Evolutionary conservation across 2,888 invertebrate species (phyloP).

Genomic region (Mesoligia furuncula): DNA sequence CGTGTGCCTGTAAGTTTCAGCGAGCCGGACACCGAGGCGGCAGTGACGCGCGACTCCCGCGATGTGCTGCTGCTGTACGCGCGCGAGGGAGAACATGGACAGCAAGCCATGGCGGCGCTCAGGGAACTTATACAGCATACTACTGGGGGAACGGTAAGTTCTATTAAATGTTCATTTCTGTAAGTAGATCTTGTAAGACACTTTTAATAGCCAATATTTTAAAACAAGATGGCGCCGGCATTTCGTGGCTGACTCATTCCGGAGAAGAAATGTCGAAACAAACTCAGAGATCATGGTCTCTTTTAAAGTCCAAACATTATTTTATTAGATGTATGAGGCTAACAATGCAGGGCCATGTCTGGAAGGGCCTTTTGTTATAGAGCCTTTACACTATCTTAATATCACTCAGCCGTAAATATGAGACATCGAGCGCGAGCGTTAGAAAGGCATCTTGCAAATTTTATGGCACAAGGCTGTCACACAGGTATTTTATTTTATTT

Average conservation of each 20-base stretch:
- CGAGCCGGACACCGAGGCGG: neutral
- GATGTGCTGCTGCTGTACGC: conserved; percentile 85
- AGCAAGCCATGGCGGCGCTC: conserved; percentile 74
- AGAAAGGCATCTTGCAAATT: neutral
- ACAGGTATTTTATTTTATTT: too few relatives aligned
- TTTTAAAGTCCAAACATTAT: neutral
- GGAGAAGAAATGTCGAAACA: neutral
- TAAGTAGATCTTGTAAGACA: neutral
- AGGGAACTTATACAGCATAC: conserved; percentile 70
- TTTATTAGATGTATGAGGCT: neutral
- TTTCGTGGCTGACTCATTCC: neutral
- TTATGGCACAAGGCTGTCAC: neutral
- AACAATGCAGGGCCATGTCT: neutral
- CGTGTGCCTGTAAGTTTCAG: conserved; percentile 30
- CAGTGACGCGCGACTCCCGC: conserved; percentile 24
- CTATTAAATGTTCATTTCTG: neutral
- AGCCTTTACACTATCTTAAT: neutral
- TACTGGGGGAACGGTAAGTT: conserved; percentile 70
- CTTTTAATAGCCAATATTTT: neutral
- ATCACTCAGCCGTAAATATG: neutral
- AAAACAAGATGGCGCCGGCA: neutral
- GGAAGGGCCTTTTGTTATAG: neutral
- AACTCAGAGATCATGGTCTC: neutral
- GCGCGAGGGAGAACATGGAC: conserved; percentile 80
- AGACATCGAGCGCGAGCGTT: neutral